phyloP scores from a whole-genome alignment of 2,797 vertebrate genomes.

The Malacoctenus gilli region DNA sequence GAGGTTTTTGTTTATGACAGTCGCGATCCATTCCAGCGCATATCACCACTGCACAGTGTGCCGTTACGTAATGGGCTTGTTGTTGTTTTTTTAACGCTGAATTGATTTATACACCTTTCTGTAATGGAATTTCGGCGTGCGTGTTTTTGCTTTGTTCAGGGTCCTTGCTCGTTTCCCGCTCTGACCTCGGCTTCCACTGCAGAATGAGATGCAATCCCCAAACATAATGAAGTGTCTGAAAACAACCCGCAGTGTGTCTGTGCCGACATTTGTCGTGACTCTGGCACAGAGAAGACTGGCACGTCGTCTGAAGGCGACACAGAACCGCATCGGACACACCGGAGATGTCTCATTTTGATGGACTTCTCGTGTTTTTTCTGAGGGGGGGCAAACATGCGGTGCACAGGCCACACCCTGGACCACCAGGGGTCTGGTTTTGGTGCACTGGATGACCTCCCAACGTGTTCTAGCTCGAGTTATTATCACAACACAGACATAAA shows the following conservation, averaged over 20 bases:
- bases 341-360: not conserved
- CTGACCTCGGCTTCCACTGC: slow-evolving; percentile 55
- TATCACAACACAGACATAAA: too few relatives aligned
- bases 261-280: slow-evolving; percentile 48
- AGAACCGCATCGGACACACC: not conserved
- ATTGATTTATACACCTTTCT: slow-evolving; percentile 66
- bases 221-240: slow-evolving; percentile 55
- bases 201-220: slow-evolving; percentile 58
- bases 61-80: slow-evolving; percentile 59
- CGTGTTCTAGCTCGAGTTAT: too few relatives aligned
- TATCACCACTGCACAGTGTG: slow-evolving; percentile 57
- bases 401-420: too few relatives aligned
- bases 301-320: slow-evolving; percentile 23
- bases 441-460: too few relatives aligned
- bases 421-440: too few relatives aligned
- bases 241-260: slow-evolving; percentile 35
- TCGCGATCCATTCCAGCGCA: slow-evolving; percentile 59
- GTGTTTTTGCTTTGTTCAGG: slow-evolving; percentile 35
- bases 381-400: not conserved
- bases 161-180: slow-evolving; percentile 27
- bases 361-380: not conserved
- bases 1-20: slow-evolving; percentile 68
- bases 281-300: slow-evolving; percentile 31
- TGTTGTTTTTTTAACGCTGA: slow-evolving; percentile 60
- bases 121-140: slow-evolving; percentile 47